Evolutionary conservation across 2,797 vertebrate species (phyloP).

Genomic region (Hydrocynus forskahlii): DNA sequence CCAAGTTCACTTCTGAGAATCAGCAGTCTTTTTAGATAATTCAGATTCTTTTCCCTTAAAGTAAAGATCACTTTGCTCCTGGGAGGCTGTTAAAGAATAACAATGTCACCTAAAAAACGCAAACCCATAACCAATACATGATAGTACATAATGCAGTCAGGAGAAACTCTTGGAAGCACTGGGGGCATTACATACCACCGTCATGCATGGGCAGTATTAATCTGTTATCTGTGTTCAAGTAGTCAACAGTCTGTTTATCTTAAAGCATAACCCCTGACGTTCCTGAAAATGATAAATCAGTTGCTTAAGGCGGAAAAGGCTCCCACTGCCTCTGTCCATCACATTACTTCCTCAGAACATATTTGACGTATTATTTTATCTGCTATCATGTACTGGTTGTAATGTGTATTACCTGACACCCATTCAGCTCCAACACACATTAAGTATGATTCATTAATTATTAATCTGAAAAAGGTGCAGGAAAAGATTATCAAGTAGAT

Average conservation of each 20-base stretch:
- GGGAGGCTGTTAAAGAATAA: slow-evolving; percentile 43
- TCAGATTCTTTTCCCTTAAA: slow-evolving; percentile 28
- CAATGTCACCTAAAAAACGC: slow-evolving; percentile 11
- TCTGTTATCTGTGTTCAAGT: slow-evolving; percentile 17
- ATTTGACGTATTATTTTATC: neutral
- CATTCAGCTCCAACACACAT: neutral
- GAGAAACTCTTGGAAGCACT: neutral
- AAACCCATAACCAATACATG: slow-evolving; percentile 15
- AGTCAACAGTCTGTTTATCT: slow-evolving; percentile 8
- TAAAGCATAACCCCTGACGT: neutral
- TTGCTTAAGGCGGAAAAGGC: neutral
- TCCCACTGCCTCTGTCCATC: neutral
- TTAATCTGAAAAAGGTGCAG: neutral
- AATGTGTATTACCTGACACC: neutral
- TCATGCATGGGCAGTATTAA: slow-evolving; percentile 1
- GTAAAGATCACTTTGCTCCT: slow-evolving; percentile 25
- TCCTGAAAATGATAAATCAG: slow-evolving; percentile 11
- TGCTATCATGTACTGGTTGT: neutral
- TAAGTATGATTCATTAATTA: neutral
- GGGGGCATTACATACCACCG: neutral
- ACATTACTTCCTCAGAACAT: neutral
- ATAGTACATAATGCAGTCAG: slow-evolving; percentile 4
- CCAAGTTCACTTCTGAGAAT: slow-evolving; percentile 29
- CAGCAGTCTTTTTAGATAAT: neutral
- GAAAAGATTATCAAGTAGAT: neutral